Conservation (phyloP, 2,888 invertebrate species). For the Ommatoiulus sabulosus region DNA sequence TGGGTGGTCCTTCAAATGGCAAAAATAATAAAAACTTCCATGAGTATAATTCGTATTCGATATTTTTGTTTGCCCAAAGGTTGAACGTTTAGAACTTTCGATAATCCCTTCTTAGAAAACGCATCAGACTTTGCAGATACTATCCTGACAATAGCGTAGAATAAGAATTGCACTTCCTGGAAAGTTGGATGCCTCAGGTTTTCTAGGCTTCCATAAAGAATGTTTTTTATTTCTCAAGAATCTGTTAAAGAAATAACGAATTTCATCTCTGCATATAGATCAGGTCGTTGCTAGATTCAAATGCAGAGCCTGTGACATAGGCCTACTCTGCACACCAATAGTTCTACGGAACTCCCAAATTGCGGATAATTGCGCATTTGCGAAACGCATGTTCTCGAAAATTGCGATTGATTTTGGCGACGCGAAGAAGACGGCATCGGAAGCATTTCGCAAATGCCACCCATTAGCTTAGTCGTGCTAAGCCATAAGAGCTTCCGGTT, state of each 20-base stretch:
- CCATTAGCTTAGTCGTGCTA: constrained; percentile 24
- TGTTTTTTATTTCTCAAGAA: background rate
- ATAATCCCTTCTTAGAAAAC: constrained; percentile 13
- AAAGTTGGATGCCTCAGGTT: background rate
- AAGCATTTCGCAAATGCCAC: constrained; percentile 38
- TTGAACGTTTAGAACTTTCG: background rate
- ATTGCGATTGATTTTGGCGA: constrained; percentile 23
- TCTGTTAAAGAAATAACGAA: too few species aligned
- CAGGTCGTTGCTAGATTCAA: background rate
- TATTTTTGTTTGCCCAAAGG: too few species aligned
- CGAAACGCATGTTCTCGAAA: background rate
- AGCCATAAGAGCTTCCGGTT: constrained; percentile 43
- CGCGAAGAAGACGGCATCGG: constrained; percentile 15
- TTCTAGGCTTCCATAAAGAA: background rate
- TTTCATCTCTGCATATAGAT: too few species aligned
- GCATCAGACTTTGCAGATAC: background rate
- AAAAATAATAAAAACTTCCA: too few species aligned
- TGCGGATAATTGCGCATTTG: constrained; percentile 37
- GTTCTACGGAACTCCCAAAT: background rate
- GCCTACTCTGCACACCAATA: too few species aligned
- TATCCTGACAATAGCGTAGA: background rate
- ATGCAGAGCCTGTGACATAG: background rate
- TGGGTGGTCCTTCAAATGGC: too few species aligned
- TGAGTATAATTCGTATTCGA: too few species aligned
- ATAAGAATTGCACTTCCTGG: background rate